Evolutionary conservation across 2,113 vertebrate species (phyloP).

Genomic region (Psammodynastes pulverulentus): DNA sequence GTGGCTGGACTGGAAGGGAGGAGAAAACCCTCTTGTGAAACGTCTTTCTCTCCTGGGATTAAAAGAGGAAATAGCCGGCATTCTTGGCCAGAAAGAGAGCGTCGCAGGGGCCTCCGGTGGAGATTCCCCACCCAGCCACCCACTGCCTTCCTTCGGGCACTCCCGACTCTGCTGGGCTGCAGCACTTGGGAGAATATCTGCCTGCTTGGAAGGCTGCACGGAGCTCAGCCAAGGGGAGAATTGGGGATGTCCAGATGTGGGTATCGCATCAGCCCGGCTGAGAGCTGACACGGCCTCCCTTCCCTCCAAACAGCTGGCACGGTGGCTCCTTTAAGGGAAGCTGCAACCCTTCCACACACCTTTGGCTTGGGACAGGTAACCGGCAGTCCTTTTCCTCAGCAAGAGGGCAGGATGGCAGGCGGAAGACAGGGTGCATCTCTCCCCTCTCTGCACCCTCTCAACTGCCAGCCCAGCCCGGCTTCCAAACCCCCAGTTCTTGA

Average conservation of each 20-base stretch:
- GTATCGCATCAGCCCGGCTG: too few species aligned
- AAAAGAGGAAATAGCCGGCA: slow-evolving; percentile 23
- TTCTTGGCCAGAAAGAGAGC: neutral
- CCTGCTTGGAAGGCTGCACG: neutral
- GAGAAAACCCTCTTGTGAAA: neutral
- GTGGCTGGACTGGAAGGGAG: neutral
- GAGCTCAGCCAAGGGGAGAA: neutral
- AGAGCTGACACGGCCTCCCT: neutral
- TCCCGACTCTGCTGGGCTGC: too few species aligned
- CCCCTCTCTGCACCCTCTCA: neutral
- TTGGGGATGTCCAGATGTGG: neutral
- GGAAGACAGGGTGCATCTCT: neutral
- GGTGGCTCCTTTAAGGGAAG: neutral
- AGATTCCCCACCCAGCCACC: neutral
- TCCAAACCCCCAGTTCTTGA: neutral
- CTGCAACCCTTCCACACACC: neutral
- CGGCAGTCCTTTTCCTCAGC: neutral
- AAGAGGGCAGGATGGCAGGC: neutral
- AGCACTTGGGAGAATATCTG: neutral
- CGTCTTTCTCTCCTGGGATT: slow-evolving; percentile 7
- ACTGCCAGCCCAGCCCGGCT: neutral
- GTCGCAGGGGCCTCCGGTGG: neutral
- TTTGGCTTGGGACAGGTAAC: too few species aligned
- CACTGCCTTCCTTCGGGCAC: neutral
- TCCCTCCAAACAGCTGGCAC: too few species aligned